Conservation (phyloP, 1,140 invertebrate species). For the Heliconius melpomene region DNA sequence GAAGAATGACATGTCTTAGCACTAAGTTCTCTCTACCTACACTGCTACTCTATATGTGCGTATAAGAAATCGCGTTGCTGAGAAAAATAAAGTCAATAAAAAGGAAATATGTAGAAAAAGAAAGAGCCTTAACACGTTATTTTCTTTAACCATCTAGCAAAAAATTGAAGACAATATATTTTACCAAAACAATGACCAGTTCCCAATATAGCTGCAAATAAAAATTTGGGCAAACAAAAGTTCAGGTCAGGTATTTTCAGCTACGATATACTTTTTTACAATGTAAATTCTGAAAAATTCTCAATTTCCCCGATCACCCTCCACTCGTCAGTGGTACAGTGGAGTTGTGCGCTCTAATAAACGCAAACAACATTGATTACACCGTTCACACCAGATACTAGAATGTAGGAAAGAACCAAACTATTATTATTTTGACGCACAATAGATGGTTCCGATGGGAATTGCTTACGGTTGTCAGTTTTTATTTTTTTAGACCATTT, state of each 20-base stretch:
- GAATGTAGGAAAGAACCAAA: constrained; percentile 25
- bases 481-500: neutral
- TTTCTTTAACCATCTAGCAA: too few species aligned
- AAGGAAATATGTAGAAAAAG: too few species aligned
- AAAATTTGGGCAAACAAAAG: neutral
- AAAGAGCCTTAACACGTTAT: too few species aligned
- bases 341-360: constrained; percentile 41
- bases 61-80: too few species aligned
- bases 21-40: too few species aligned
- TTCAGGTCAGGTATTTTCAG: too few species aligned
- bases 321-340: neutral
- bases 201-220: neutral
- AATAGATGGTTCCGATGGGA: neutral
- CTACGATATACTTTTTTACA: constrained; percentile 12
- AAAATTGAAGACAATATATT: too few species aligned
- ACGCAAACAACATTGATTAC: constrained; percentile 55
- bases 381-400: constrained; percentile 32
- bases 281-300: constrained; percentile 20
- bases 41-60: too few species aligned
- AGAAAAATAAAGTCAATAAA: too few species aligned
- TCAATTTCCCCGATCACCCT: neutral
- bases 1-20: too few species aligned
- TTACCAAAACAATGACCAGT: too few species aligned
- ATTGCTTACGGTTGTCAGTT: constrained; percentile 9
- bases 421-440: constrained; percentile 24